Conservation (phyloP, 2,113 vertebrate species). For the Pachycephala philippinensis region DNA sequence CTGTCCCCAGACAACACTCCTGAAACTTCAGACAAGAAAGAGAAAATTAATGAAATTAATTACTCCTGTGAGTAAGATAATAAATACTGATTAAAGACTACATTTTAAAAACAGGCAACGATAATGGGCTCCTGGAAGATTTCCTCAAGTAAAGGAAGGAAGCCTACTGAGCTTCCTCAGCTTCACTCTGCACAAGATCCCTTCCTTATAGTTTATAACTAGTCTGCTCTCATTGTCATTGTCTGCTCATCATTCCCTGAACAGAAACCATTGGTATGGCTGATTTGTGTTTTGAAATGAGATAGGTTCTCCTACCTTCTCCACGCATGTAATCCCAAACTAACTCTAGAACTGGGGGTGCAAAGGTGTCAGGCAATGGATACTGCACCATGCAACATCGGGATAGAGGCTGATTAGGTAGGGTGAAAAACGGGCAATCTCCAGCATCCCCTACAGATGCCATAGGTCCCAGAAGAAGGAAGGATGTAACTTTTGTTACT, state of each 20-base stretch:
- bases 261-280: neutral
- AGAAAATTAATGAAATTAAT: neutral
- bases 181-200: neutral
- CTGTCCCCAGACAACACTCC: neutral
- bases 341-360: neutral
- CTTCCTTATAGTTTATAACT: neutral
- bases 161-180: neutral
- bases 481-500: neutral
- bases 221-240: neutral
- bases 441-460: neutral
- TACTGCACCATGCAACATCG: neutral
- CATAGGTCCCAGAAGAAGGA: neutral
- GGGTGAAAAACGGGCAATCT: neutral
- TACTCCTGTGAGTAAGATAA: neutral
- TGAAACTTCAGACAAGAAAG: neutral
- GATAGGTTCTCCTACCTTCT: neutral
- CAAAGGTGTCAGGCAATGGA: neutral
- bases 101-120: neutral
- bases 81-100: neutral
- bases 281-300: neutral
- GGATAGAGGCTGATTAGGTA: neutral
- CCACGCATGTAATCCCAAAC: neutral
- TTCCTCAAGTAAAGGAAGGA: neutral
- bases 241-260: neutral
- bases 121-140: neutral